Evolutionary conservation across 1,140 invertebrate species (phyloP).

Genomic region (Octopus bimaculoides): DNA sequence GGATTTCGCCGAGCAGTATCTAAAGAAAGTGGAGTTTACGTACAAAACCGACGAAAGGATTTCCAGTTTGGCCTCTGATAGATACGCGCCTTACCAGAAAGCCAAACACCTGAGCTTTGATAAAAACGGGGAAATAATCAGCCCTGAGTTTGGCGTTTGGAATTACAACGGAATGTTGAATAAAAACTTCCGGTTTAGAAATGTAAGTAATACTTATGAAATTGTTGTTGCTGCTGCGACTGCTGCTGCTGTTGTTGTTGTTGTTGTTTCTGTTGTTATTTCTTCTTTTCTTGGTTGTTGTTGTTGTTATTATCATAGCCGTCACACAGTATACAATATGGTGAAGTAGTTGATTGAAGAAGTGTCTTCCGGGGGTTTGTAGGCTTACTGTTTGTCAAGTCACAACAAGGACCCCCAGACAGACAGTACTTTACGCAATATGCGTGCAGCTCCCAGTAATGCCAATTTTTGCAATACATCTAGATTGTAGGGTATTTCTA

Average conservation of each 20-base stretch:
- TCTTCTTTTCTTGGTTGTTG: too few species aligned
- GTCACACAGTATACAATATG: too few species aligned
- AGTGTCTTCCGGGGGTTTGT: too few species aligned
- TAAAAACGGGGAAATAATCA: conserved; percentile 43
- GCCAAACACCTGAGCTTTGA: conserved; percentile 50
- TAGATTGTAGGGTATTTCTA: too few species aligned
- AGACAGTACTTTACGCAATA: too few species aligned
- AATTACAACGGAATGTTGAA: conserved; percentile 40
- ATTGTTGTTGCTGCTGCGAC: neutral
- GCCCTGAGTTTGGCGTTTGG: conserved; percentile 44
- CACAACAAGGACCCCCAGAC: too few species aligned
- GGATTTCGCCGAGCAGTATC: conserved; percentile 52
- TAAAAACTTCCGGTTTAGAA: conserved; percentile 34
- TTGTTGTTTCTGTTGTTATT: neutral
- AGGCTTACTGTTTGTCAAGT: too few species aligned
- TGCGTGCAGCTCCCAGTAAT: too few species aligned
- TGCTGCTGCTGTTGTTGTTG: neutral
- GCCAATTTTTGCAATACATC: too few species aligned
- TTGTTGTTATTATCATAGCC: too few species aligned
- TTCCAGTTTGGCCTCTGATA: conserved; percentile 52
- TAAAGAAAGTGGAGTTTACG: conserved; percentile 54
- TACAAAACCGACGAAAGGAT: conserved; percentile 44
- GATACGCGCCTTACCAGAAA: conserved; percentile 49
- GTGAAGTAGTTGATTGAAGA: too few species aligned
- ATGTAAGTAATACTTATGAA: conserved; percentile 28